Evolutionary conservation across 2,888 invertebrate genomes (phyloP), one percentile per base, ranked within the genome.

Genomic region (Harmothoe impar): DNA sequence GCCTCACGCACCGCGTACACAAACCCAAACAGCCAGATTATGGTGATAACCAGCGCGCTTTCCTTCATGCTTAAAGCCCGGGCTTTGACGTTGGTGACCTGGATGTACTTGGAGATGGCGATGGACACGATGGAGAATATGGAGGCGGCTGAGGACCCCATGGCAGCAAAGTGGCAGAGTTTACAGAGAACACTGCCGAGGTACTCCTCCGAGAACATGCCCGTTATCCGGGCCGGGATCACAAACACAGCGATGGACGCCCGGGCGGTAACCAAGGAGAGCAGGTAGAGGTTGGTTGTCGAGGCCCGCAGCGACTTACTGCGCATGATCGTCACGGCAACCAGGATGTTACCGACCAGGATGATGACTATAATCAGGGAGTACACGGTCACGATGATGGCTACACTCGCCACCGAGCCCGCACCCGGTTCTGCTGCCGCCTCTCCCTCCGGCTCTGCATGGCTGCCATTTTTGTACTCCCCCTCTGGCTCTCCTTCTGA

Each of bases 191-290:
- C 25, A 17, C 62, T 43, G 52, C 91, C 91, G 3, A 91, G 91
- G 52, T 90, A 90, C 7, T 3, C 86, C 56, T 91, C 91, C 7
- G 89, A 90, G 56, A 90, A 90, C 72, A 91, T 56, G 43, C 90
- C 90, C 31, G 88, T 91, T 33, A 91, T 90, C 25, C 90, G 43
- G 1, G 91, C 91, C 17, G 91, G 91, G 20, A 91, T 84, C 35
- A 91, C 91, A 23, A 91, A 78, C 20, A 90, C 54, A 20, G 90
- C 91, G 35, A 91, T 90, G 54, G 90, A 90, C 0, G 88, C 77
- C 23, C 91, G 43, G 23, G 91, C 90, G 0, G 54, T 43, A 15
- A 91, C 77, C 51, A 91, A 78, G 1, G 91, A 91, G 3, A 91
- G 51, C 90, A 91, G 90, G 56, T 90, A 91, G 31, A 91, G 43